Percentiles rank a stretch among this genome's conserved stretches.
phyloP scores from a whole-genome alignment of 2,113 vertebrate genomes.

The Phylloscopus whistleri region DNA sequence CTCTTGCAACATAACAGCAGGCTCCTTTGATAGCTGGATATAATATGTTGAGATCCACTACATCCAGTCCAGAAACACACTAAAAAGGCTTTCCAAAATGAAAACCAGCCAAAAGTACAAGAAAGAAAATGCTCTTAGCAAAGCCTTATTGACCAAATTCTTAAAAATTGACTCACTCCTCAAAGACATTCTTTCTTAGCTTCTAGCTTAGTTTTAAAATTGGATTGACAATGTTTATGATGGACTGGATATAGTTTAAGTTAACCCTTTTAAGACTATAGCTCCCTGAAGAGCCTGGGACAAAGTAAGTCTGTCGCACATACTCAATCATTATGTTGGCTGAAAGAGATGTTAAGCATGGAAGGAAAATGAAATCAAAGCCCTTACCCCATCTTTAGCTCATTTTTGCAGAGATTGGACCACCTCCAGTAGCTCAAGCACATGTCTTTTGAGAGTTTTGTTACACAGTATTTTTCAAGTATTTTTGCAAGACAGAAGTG shows the following conservation, averaged over 20 bases:
- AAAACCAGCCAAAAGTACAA: background rate
- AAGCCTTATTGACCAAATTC: background rate
- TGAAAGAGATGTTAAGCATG: background rate
- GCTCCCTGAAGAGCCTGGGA: background rate
- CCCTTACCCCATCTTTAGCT: background rate
- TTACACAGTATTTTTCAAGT: background rate
- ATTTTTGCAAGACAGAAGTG: background rate
- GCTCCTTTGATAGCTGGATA: background rate
- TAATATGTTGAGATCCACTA: background rate
- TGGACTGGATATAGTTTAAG: background rate
- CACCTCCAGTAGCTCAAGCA: background rate
- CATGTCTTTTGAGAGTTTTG: background rate
- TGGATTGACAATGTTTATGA: background rate
- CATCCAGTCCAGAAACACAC: background rate
- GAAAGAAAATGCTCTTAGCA: background rate
- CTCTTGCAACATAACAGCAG: background rate
- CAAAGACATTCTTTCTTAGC: background rate
- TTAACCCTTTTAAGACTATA: background rate
- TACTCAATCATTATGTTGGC: background rate
- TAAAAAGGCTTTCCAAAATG: slow-evolving; percentile 3
- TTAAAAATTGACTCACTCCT: background rate
- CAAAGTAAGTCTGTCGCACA: background rate
- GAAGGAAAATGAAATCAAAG: background rate
- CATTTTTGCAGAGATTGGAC: background rate
- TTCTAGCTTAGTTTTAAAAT: background rate